phyloP scores from a whole-genome alignment of 1,140 invertebrate genomes.

The Venturia canescens region DNA sequence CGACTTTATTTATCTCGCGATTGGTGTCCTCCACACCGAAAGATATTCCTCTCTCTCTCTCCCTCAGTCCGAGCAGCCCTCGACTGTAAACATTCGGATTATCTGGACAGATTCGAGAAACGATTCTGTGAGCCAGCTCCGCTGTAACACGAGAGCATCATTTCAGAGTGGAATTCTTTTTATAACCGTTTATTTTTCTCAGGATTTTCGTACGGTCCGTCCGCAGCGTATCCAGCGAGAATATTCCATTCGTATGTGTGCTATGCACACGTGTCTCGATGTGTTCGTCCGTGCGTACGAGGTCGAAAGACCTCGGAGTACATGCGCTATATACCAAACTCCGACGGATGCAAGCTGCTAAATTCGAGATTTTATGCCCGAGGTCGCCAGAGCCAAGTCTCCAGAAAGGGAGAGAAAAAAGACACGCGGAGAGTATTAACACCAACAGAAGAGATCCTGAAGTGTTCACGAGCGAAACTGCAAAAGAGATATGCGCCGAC shows the following conservation, averaged over 20 bases:
- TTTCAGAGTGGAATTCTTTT: slow-evolving; percentile 16
- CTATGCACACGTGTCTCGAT: background rate
- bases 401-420: background rate
- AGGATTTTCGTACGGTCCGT: slow-evolving; percentile 26
- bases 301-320: slow-evolving; percentile 7
- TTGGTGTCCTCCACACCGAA: background rate
- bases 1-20: background rate
- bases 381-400: slow-evolving; percentile 18
- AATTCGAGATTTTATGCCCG: slow-evolving; percentile 23
- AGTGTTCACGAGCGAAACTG: slow-evolving; percentile 16
- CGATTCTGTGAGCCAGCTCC: slow-evolving; percentile 1
- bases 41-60: background rate
- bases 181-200: slow-evolving; percentile 27
- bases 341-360: slow-evolving; percentile 25
- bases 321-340: slow-evolving; percentile 9
- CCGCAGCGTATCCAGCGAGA: background rate
- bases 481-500: slow-evolving; percentile 1
- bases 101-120: slow-evolving; percentile 56
- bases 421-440: background rate
- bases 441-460: background rate
- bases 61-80: background rate
- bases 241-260: background rate
- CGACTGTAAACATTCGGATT: slow-evolving; percentile 69
- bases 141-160: slow-evolving; percentile 21
- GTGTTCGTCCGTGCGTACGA: background rate